phyloP scores from a whole-genome alignment of 2,113 vertebrate genomes.

The Myiozetetes cayanensis region DNA sequence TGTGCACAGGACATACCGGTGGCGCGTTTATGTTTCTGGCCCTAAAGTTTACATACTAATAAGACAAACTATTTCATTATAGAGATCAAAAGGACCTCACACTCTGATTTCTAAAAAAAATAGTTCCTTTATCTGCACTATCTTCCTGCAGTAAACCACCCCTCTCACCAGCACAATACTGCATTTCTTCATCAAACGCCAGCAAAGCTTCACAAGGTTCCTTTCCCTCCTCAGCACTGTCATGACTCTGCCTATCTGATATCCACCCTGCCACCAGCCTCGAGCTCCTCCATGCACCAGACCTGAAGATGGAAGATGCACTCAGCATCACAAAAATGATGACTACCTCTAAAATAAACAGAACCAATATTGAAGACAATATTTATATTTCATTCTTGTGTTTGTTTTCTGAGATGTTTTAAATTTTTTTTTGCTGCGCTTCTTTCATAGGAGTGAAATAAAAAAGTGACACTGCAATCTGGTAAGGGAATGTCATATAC shows the following conservation, averaged over 20 bases:
- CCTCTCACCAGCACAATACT: background rate
- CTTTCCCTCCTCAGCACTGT: background rate
- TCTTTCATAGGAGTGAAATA: background rate
- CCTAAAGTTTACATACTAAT: background rate
- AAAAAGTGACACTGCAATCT: background rate
- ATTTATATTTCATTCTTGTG: background rate
- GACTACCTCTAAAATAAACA: background rate
- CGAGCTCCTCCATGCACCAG: background rate
- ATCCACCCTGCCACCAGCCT: background rate
- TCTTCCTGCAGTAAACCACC: background rate
- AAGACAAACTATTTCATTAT: background rate
- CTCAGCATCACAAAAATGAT: accelerated
- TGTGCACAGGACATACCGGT: accelerated
- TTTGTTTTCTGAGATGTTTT: background rate
- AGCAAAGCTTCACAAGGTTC: background rate
- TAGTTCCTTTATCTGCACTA: background rate
- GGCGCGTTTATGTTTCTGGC: background rate
- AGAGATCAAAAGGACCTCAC: background rate
- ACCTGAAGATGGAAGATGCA: background rate
- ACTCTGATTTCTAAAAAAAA: background rate
- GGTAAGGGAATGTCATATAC: background rate
- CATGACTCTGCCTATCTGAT: background rate
- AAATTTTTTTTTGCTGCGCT: background rate
- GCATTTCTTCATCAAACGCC: background rate
- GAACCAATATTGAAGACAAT: background rate